phyloP scores from a whole-genome alignment of 2,113 vertebrate genomes.

The Macaca nemestrina region DNA sequence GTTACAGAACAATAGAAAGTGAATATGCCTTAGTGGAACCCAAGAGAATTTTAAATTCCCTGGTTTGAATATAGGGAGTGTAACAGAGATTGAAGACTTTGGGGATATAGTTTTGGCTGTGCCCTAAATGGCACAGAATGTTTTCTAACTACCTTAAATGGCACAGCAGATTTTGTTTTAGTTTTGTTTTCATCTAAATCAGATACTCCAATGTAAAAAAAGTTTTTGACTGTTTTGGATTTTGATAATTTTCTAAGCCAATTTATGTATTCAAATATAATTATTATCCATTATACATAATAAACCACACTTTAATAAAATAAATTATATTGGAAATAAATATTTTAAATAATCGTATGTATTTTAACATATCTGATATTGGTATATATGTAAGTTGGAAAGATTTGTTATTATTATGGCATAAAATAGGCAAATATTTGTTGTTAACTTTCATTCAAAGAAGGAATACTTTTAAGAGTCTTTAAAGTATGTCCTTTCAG shows the following conservation, averaged over 20 bases:
- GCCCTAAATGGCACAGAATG: neutral
- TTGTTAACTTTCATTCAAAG: neutral
- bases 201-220: neutral
- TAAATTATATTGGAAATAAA: neutral
- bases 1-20: neutral
- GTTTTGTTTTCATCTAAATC: neutral
- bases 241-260: neutral
- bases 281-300: neutral
- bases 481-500: neutral
- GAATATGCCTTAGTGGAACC: neutral
- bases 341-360: neutral
- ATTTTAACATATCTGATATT: neutral
- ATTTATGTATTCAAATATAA: fast-evolving
- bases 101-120: neutral
- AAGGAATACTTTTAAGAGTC: neutral
- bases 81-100: neutral
- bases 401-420: neutral
- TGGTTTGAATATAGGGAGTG: fast-evolving
- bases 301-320: neutral
- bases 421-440: neutral
- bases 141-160: neutral
- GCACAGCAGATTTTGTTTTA: neutral
- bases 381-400: neutral
- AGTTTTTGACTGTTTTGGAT: neutral
- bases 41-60: neutral